Base-by-base conservation (phyloP, 1,140 invertebrate genomes). In the Aethina tumida region DNA sequence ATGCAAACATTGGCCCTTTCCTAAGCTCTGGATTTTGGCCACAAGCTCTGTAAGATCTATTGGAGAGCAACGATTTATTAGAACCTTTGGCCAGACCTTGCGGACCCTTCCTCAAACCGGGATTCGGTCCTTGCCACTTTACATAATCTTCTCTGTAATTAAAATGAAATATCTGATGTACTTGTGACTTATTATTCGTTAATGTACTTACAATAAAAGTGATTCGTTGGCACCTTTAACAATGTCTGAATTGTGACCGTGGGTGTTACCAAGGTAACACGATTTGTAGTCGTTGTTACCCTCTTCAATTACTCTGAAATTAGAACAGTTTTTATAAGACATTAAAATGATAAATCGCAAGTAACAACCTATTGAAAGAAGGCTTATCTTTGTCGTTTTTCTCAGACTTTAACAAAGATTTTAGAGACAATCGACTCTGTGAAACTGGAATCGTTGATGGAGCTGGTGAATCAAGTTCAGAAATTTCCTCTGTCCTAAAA, bases 41-140 rank as follows among this genome's bases (percentile, higher is more conserved):
- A 46, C 62, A 66, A 7, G 76, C 62, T 42, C 68, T 57, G 47
- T 62, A 69, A 33, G 50, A 46, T 35, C 63, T 64, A 20, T 62
- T 63, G 7, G 52, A 49, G 10, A 74, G 46, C 5, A 77, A 50
- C 13, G 41, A 57, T 14, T 55, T 17, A 56, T 81, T 69, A 1
- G 71, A 57, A 1, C 79, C 79, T 41, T 65, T 62, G 0, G 71
- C 65, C n/a, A 70, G 43, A 45, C 45, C 56, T 43, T 57, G 63
- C 42, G 40, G 53, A 18, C 58, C 67, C 47, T 52, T 62, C 55
- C 29, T 47, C 7, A 76, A 53, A 40, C 56, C 60, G 5, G 70
- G 64, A 62, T 80, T 73, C 7, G 77, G 70, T 10, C 79, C 78
- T 44, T 74, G 73, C 78, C 78, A 82, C 7, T 77, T 73, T 9